These are phyloP conservation scores for Macrostomum cliftonense DNA, from an alignment of 2,888 invertebrate species.

Conservation along the genomic window DNA sequence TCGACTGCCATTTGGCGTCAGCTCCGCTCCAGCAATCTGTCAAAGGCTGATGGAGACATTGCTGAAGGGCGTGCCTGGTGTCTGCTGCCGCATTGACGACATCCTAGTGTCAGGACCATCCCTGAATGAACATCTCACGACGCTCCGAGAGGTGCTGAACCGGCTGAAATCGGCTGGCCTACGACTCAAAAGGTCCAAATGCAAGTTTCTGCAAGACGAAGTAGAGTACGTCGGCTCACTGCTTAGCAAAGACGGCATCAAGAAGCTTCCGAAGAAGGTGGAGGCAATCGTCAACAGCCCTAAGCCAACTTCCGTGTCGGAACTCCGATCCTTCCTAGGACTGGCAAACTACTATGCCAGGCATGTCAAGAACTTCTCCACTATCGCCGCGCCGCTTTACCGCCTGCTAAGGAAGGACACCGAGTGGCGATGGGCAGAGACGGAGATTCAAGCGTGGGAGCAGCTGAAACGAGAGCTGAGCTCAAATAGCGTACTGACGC, in stretches of 20 bases:
- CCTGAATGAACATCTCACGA: constrained; percentile 3
- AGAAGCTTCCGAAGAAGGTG: constrained; percentile 9
- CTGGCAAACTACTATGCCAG: constrained; percentile 11
- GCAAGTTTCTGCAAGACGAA: constrained; percentile 1
- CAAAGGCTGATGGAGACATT: constrained; percentile 27
- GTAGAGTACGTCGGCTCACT: constrained; percentile 5
- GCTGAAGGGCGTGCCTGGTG: constrained; percentile 14
- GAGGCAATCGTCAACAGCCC: constrained; percentile 9
- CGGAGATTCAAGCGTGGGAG: not conserved
- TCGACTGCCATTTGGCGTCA: constrained; percentile 16
- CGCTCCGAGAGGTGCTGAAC: not conserved
- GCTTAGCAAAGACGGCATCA: constrained; percentile 4
- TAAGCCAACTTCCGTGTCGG: constrained; percentile 6
- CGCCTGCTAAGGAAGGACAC: constrained; percentile 1
- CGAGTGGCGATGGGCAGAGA: constrained; percentile 1
- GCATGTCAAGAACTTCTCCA: constrained; percentile 10
- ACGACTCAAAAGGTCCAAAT: constrained; percentile 1
- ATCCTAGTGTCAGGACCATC: constrained; percentile 10
- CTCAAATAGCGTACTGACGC: constrained; percentile 5
- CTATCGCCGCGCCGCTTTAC: constrained; percentile 7
- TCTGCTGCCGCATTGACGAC: constrained; percentile 14
- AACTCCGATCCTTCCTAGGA: constrained; percentile 11
- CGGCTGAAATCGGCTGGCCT: constrained; percentile 2
- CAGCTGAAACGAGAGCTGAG: constrained; percentile 1
- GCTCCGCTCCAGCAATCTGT: constrained; percentile 25